phyloP scores from a whole-genome alignment of 2,797 vertebrate species.

The Nannoperca obscura region DNA sequence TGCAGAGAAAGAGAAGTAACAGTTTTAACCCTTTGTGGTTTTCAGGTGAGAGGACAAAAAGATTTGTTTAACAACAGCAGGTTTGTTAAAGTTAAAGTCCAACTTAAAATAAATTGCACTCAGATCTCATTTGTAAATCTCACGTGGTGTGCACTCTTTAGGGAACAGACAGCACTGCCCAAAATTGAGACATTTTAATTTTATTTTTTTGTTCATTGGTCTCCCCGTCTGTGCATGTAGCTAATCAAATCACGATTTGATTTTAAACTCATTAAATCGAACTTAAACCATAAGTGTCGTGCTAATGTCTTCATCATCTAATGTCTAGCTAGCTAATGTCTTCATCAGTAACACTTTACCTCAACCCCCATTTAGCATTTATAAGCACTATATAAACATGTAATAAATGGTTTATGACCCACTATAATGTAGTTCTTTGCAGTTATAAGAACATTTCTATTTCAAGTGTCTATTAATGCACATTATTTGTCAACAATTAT shows the following conservation, averaged over 20 bases:
- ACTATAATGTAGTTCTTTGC: not conserved
- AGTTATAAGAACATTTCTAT: not conserved
- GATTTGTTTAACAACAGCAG: not conserved
- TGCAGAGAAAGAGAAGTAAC: constrained; percentile 58
- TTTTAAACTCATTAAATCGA: not conserved
- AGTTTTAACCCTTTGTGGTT: constrained; percentile 60
- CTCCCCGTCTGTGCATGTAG: not conserved
- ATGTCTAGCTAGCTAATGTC: not conserved
- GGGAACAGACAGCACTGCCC: not conserved
- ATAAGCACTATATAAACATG: not conserved
- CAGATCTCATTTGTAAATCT: not conserved
- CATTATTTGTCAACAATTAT: not conserved
- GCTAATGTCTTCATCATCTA: not conserved
- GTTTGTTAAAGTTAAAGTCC: not conserved
- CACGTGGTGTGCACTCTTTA: no score
- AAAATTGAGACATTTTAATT: not conserved
- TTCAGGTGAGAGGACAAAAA: constrained; percentile 25
- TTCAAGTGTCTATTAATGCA: not conserved
- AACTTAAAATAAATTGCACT: not conserved
- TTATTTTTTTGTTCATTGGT: not conserved
- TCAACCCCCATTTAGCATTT: not conserved
- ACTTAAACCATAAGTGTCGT: not conserved
- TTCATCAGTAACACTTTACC: not conserved
- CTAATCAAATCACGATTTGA: not conserved
- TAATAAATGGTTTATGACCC: no score